Percentiles rank a stretch among this genome's conserved stretches.
phyloP scores from a whole-genome alignment of 2,113 vertebrate genomes.

The Prolemur simus region DNA sequence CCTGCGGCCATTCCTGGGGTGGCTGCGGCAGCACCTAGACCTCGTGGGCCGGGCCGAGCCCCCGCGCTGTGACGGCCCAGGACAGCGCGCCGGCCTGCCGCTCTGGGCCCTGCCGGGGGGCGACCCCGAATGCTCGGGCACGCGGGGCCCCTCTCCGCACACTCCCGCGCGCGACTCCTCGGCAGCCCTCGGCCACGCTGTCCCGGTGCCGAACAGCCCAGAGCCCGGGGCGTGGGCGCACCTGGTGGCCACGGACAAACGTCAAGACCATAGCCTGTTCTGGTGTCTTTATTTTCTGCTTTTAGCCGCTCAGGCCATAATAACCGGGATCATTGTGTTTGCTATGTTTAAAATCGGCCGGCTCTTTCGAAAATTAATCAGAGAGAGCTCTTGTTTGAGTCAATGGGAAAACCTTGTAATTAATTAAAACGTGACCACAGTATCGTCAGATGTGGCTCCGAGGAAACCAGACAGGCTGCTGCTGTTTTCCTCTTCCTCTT shows the following conservation, averaged over 20 bases:
- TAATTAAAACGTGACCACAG: background rate
- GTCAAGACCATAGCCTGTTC: background rate
- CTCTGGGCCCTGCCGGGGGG: constrained; percentile 55
- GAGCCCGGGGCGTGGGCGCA: constrained; percentile 16
- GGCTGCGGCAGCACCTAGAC: constrained; percentile 83
- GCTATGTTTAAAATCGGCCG: constrained; percentile 69
- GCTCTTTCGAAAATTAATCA: constrained; percentile 69
- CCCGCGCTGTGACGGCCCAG: constrained; percentile 68
- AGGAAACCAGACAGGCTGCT: background rate
- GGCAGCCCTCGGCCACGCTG: background rate
- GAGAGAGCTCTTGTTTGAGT: background rate
- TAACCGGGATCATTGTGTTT: constrained; percentile 71
- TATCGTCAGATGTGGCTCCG: background rate
- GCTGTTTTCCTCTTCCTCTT: background rate
- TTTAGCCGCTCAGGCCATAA: constrained; percentile 65
- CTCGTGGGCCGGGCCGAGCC: constrained; percentile 37
- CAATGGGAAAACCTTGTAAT: background rate
- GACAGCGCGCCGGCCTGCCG: background rate
- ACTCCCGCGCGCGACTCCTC: rapidly evolving
- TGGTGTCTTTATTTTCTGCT: constrained; percentile 73
- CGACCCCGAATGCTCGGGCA: constrained; percentile 55
- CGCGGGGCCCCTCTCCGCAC: background rate
- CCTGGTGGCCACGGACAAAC: background rate
- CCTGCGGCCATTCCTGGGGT: constrained; percentile 84
- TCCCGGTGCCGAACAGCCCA: background rate